These are phyloP conservation scores for Sycophila sp. DNA, from an alignment of 1,140 invertebrate species.

Conservation along the genomic window DNA sequence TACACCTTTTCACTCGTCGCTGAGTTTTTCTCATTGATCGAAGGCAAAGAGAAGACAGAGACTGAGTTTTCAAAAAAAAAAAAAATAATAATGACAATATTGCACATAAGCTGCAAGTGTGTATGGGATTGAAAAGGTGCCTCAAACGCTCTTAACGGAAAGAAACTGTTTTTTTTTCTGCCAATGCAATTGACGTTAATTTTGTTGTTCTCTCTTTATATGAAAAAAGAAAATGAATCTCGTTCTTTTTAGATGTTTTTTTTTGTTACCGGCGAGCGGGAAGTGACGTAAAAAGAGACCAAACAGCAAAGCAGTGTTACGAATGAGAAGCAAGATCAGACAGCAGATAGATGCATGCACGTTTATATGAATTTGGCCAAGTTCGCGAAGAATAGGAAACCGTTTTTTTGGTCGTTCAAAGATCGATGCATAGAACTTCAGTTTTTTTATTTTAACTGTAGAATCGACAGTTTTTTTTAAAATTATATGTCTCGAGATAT, in stretches of 20 bases:
- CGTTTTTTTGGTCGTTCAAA: no score
- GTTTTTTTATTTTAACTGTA: no score
- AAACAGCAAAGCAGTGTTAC: background rate
- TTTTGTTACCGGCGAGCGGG: background rate
- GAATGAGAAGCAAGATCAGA: background rate
- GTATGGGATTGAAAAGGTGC: conserved; percentile 15
- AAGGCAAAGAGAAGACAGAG: background rate
- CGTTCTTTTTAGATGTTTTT: background rate
- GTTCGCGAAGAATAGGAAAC: no score
- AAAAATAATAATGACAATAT: background rate
- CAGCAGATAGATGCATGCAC: background rate
- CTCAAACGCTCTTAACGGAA: conserved; percentile 13
- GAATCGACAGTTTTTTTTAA: no score
- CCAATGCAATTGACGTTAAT: background rate
- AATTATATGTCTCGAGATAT: no score
- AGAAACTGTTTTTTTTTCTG: conserved; percentile 13
- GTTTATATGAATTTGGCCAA: no score
- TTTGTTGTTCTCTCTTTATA: no score
- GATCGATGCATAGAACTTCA: no score
- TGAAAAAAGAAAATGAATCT: background rate
- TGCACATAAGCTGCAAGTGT: conserved; percentile 2
- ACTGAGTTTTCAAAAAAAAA: background rate
- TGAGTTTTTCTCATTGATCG: background rate
- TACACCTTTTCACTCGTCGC: conserved; percentile 33
- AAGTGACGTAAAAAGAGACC: background rate